Conservation (phyloP, 2,888 invertebrate genomes). For the Agonopterix heracliana region DNA sequence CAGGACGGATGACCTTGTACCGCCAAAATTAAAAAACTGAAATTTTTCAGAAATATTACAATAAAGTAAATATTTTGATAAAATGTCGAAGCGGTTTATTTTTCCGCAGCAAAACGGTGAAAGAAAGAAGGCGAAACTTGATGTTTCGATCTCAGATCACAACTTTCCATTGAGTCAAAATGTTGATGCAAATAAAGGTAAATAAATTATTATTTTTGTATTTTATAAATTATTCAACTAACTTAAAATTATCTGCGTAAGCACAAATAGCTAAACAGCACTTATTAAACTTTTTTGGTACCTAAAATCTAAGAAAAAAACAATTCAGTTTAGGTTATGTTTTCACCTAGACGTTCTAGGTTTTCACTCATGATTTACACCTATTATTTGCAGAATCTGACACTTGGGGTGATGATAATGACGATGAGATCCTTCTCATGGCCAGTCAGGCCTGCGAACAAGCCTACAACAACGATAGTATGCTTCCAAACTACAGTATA, state of each 20-base stretch:
- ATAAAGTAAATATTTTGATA: conserved; percentile 9
- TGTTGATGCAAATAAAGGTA: conserved; percentile 41
- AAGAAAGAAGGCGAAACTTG: conserved; percentile 59
- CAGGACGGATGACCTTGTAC: conserved; percentile 4
- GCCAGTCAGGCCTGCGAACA: conserved; percentile 69
- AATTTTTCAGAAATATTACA: conserved; percentile 8
- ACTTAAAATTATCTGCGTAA: too few species aligned
- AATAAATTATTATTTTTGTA: conserved; percentile 4
- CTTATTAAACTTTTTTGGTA: neutral
- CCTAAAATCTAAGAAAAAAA: neutral
- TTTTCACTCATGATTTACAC: neutral
- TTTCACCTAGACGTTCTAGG: conserved; percentile 2
- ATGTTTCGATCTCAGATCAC: conserved; percentile 58
- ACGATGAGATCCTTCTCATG: conserved; percentile 63
- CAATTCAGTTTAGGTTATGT: conserved; percentile 2
- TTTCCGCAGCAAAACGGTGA: conserved; percentile 52
- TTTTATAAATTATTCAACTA: neutral
- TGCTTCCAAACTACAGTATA: conserved; percentile 52
- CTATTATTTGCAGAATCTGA: conserved; percentile 24
- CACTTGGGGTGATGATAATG: conserved; percentile 66
- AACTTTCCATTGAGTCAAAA: conserved; percentile 68
- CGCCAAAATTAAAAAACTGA: conserved; percentile 27
- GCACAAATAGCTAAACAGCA: too few species aligned
- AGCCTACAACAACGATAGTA: conserved; percentile 36
- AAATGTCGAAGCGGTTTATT: conserved; percentile 55